Evolutionary conservation across 2,113 vertebrate species (phyloP), one percentile per base, ranked within the genome.

Genomic region (Microtus pennsylvanicus): DNA sequence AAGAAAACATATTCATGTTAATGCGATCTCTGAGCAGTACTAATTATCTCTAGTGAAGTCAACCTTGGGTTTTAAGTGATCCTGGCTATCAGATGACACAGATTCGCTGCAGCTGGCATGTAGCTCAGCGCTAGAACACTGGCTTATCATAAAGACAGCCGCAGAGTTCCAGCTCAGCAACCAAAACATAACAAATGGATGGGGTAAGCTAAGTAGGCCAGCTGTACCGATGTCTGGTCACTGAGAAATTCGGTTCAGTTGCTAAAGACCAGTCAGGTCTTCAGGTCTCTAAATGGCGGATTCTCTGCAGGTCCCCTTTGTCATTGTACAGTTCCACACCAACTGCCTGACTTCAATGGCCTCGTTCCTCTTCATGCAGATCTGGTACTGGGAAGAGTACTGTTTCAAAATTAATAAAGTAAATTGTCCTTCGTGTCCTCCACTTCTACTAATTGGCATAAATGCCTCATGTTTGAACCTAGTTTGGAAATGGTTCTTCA

Each of bases 401-500:
- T 30, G 65, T n/a, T 97, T 88, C 93, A 98, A 97, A 98, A 95
- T 93, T 74, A 92, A 93, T 95, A 16, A 7, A 7, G 97, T 83
- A 58, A 58, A 58, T 21, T 58, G 87, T 96, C 81, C 89, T 94
- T 82, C 75, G 65, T 93, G 55, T 95, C 92, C 97, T 88, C 97
- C 50, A 69, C 26, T 97, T 50, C 92, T 91, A 96, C 42, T 96
- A 97, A 90, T 91, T 94, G 91, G 67, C 42, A 58, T 92, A 96
- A 88, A 94, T 87, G 24, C 90, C 95, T 24, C 95, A 94, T n/a
- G 77, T 96, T 86, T 96, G 74, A 93, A 90, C 28, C 87, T 93
- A 70, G 76, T 92, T 42, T 97, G 94, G 19, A 97, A 98, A 96
- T 65, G 70, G n/a, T 97, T 24, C 89, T 93, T 95, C 97, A 97